phyloP scores from a whole-genome alignment of 2,797 vertebrate species.

The Karalla daura region DNA sequence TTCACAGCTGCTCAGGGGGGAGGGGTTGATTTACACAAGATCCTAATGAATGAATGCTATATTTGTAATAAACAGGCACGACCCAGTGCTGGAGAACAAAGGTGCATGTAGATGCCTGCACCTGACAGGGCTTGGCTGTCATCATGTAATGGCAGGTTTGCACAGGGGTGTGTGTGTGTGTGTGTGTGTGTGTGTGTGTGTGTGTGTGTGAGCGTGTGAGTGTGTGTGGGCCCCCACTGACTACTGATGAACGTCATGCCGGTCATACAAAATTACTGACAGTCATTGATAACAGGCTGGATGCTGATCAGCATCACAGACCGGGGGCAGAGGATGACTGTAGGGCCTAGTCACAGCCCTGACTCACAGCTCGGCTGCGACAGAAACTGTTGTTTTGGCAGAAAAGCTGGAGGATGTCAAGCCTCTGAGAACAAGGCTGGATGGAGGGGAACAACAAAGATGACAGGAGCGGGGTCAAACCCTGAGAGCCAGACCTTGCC shows the following conservation, averaged over 20 bases:
- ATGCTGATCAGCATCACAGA: slow-evolving; percentile 22
- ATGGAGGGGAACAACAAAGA: background rate
- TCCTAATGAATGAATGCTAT: slow-evolving; percentile 50
- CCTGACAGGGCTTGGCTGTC: slow-evolving; percentile 17
- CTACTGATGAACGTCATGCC: slow-evolving; percentile 18
- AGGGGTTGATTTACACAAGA: slow-evolving; percentile 47
- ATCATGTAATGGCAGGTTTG: slow-evolving; percentile 56
- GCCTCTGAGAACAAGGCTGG: background rate
- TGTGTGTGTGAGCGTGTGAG: too few species aligned
- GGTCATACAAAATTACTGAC: slow-evolving; percentile 26
- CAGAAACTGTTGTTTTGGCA: slow-evolving; percentile 33
- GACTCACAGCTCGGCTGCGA: slow-evolving; percentile 68
- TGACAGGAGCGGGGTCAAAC: slow-evolving; percentile 49
- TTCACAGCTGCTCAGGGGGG: slow-evolving; percentile 73
- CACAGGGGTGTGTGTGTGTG: slow-evolving; percentile 15
- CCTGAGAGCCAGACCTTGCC: slow-evolving; percentile 49
- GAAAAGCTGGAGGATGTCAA: slow-evolving; percentile 29
- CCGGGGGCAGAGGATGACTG: slow-evolving; percentile 51
- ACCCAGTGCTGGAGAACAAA: slow-evolving; percentile 17
- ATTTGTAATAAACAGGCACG: slow-evolving; percentile 30
- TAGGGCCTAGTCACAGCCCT: slow-evolving; percentile 47
- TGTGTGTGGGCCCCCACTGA: too few species aligned
- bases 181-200: slow-evolving; percentile 1
- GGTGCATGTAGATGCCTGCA: background rate
- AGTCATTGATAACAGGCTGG: slow-evolving; percentile 21